Conservation (phyloP, 1,140 invertebrate genomes). For the Cheumatopsyche charites region DNA sequence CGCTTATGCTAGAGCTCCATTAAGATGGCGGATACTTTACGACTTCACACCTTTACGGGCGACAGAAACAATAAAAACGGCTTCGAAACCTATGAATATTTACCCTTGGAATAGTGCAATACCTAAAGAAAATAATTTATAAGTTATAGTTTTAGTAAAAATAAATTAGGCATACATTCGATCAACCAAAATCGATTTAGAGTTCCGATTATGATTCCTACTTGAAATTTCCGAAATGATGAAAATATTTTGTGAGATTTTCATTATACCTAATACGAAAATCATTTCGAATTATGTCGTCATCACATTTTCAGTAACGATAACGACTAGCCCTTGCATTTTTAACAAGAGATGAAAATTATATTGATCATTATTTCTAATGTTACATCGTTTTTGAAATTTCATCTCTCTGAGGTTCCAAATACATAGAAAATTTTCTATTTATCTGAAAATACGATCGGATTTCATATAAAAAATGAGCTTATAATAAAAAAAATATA, state of each 20-base stretch:
- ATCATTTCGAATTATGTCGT: constrained; percentile 19
- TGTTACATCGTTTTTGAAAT: constrained; percentile 20
- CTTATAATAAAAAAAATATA: too few species aligned
- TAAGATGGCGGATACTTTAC: constrained; percentile 9
- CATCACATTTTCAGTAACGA: constrained; percentile 2
- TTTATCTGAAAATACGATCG: neutral
- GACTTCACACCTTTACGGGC: neutral
- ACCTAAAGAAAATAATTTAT: too few species aligned
- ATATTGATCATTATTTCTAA: constrained; percentile 34
- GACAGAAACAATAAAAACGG: neutral
- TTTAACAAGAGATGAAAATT: constrained; percentile 21
- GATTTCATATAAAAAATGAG: too few species aligned
- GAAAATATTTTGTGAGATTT: constrained; percentile 4
- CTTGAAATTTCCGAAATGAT: too few species aligned
- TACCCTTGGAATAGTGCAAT: too few species aligned
- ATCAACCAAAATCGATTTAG: too few species aligned
- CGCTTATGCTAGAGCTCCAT: constrained; percentile 2
- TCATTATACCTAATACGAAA: constrained; percentile 21
- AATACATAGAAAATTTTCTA: neutral
- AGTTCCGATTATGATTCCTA: too few species aligned
- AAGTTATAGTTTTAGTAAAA: too few species aligned
- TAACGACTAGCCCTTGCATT: constrained; percentile 13
- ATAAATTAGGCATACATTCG: too few species aligned
- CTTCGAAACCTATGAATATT: too few species aligned
- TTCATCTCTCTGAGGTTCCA: neutral